These are phyloP conservation scores for Ficedula albicollis DNA, from an alignment of 2,797 vertebrate species.

Conservation along the genomic window DNA sequence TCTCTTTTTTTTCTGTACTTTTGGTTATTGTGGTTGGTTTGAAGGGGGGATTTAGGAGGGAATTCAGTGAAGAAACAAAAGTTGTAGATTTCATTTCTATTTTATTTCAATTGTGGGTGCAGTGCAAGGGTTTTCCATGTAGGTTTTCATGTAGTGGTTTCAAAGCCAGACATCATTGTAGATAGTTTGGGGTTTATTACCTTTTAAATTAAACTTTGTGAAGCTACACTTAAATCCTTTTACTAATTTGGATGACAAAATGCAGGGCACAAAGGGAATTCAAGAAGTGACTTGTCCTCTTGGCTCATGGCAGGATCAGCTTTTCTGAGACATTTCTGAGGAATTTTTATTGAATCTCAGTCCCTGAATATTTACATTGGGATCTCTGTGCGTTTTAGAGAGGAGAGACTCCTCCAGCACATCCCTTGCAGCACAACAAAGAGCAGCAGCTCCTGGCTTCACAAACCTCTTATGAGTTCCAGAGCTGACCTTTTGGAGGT, in stretches of 20 bases:
- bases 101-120: background rate
- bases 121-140: background rate
- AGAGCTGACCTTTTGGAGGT: background rate
- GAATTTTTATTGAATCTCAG: background rate
- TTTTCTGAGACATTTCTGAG: background rate
- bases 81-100: background rate
- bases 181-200: rapidly evolving
- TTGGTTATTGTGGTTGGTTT: background rate
- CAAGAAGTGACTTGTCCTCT: background rate
- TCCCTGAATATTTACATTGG: background rate
- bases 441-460: background rate
- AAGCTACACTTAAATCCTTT: background rate
- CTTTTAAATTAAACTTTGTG: background rate
- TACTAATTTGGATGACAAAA: background rate
- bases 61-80: background rate
- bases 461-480: background rate
- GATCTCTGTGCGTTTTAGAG: background rate
- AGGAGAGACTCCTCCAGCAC: background rate
- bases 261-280: rapidly evolving
- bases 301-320: background rate
- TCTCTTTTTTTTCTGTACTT: background rate
- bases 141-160: background rate
- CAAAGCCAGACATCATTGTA: background rate
- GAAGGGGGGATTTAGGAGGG: rapidly evolving
- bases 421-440: background rate